Evolutionary conservation across 2,888 invertebrate species (phyloP).

Genomic region (Ophioninae sp.): DNA sequence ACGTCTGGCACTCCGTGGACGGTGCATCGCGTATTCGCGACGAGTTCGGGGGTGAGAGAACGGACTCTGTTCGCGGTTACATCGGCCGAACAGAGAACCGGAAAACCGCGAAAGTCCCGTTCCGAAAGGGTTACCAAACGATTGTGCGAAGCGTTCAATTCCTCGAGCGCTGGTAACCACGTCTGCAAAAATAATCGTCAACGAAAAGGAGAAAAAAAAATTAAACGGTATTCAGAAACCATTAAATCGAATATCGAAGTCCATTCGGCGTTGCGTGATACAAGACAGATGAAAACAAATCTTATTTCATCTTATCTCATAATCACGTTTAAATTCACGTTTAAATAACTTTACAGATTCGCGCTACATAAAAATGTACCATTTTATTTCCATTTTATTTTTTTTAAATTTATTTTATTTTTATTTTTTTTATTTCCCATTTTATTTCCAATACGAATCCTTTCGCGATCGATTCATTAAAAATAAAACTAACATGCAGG

Average conservation of each 20-base stretch:
- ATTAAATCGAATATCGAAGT: conserved; percentile 13
- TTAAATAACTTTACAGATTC: neutral
- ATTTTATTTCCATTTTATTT: too few species aligned
- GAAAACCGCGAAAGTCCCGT: conserved; percentile 91
- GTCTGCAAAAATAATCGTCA: conserved; percentile 83
- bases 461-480: neutral
- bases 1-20: conserved; percentile 90
- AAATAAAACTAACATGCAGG: neutral
- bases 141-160: conserved; percentile 89
- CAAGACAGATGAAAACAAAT: neutral
- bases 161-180: conserved; percentile 88
- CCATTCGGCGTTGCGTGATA: neutral
- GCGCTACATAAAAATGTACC: too few species aligned
- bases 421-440: too few species aligned
- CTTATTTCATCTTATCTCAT: too few species aligned
- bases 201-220: conserved; percentile 3
- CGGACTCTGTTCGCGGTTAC: conserved; percentile 89
- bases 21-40: conserved; percentile 90
- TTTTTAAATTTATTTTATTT: too few species aligned
- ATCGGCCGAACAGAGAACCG: conserved; percentile 90
- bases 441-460: neutral
- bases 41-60: conserved; percentile 88
- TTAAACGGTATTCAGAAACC: neutral
- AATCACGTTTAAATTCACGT: neutral
- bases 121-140: conserved; percentile 87